Base-by-base conservation (phyloP, 2,797 vertebrate species). In the Notamacropus eugenii region DNA sequence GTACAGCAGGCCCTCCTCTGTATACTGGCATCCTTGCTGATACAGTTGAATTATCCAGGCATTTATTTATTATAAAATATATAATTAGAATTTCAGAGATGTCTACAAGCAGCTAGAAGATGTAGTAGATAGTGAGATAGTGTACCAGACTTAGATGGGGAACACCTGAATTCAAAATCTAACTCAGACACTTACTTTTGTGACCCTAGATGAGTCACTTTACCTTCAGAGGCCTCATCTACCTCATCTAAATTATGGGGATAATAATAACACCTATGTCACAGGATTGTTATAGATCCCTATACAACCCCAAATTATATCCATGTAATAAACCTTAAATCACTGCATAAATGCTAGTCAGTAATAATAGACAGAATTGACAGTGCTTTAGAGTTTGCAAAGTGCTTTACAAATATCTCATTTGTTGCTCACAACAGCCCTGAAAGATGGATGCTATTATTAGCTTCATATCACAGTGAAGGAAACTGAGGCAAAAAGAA, bases 11-110 rank as follows among this genome's bases (percentile, higher is more conserved):
- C 50, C 50, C 50, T 52, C 50, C 50, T 52, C 4, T 52, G 50
- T 52, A 52, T 52, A 6, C 50, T 52, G 50, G 50, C 4, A 6
- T 52, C 50, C 50, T 52, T 52, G 50, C 50, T 52, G 50, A 52
- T 52, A 52, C 50, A 52, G 5, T 52, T 52, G 67, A 22, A 82
- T 82, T 82, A 46, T 82, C 67, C n/a, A 40, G 19, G n/a, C 3
- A 24, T 82, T 82, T 67, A 16, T 67, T 67, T 82, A 82, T 96
- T 27, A 59, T 91, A 91, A 57, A 29, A 31, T 22, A 9, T 4
- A 16, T 90, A 54, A 12, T 40, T 56, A 94, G 62, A 94, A 67
- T 54, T 58, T 96, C 93, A 46, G 92, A 50, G 31, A 91, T 50
- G 40, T 55, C 57, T 87, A 46, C 29, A 46, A 2, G 67, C n/a